Base-by-base conservation (phyloP, 2,888 invertebrate species). In the Chrysolina americana region DNA sequence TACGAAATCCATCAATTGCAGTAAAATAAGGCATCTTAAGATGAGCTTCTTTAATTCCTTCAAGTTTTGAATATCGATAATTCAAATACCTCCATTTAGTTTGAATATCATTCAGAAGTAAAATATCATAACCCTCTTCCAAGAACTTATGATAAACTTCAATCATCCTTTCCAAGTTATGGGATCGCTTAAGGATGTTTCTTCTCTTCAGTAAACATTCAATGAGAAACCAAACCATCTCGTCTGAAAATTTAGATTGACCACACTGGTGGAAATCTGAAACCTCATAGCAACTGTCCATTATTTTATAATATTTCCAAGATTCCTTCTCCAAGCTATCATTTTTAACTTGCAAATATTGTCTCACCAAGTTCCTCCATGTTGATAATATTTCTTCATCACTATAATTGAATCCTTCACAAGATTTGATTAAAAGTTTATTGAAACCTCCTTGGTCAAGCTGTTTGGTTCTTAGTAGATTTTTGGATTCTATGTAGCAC, bases 271-370 rank as follows among this genome's bases (percentile, higher is more conserved):
- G 59, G 11, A 59, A 59, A 59, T 59, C 59, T 6, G 59, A 59
- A 59, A 36, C 23, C 13, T 78, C 78, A 68, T 73, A 78, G 68
- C 78, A 78, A 69, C 72, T 73, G 68, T 78, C 78, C 68, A 78
- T 71, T 50, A 78, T 73, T 41, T 74, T 65, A 50, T 70, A 78
- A 41, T 74, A 78, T 23, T 78, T 73, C 78, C 78, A 78, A 53
- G 71, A 53, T 21, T 76, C 72, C 56, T 63, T 78, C 41, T 59
- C 28, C 15, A 59, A 5, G 15, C 15, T 28, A 44, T 74, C 71
- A 15, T 73, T 69, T 50, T 76, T 78, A 21, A 74, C 69, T n/a
- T 76, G 70, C 56, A 70, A 65, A 56, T 78, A 78, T 21, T 71
- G 71, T n/a, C 65, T 68, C 48, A 76, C 47, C 41, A 78, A 41